Base-by-base conservation (phyloP, 1,140 invertebrate species). In the Aphelinus certus region DNA sequence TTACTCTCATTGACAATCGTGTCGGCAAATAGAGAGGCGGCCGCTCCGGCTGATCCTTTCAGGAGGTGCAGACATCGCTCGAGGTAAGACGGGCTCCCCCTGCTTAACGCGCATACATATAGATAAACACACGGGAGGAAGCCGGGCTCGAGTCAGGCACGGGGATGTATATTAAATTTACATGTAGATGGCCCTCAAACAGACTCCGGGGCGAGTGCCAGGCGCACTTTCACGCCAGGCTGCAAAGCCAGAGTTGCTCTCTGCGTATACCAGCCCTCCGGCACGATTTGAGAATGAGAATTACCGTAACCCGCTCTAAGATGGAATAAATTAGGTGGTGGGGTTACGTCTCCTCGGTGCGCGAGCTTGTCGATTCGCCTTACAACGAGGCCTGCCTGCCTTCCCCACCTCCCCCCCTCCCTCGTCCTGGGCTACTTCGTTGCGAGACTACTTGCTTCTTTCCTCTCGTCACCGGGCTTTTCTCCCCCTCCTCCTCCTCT, bases 131-230 rank as follows among this genome's bases (percentile, higher is more conserved):
- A 10, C n/a, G 45, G 57, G 5, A 46, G 26, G 43, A 66, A 47
- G 10, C 47, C 45, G 45, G 42, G 9, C 62, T 42, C 3, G 46
- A 61, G 42, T 47, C n/a, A 42, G 64, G 9, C n/a, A 48, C 45
- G 46, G 46, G 55, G 55, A 45, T 73, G 76, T 77, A 75, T 75
- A 77, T 77, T 77, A 77, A 73, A 77, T 77, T 77, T 77, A 77
- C 76, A 77, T 77, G 76, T 77, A 77, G 76, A 77, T 77, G 65
- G 73, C 69, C 66, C 76, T 75, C 76, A 77, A 77, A 73, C 63
- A 77, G 76, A 68, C 70, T 69, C 62, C 61, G 46, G 67, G 61
- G 61, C 56, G 69, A 67, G 57, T 66, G 71, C 63, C 70, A 72
- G 68, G 48, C 64, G 49, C 65, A 58, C 46, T 57, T 64, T 60